These are phyloP conservation scores for Cataglyphis cursor DNA, from an alignment of 2,888 invertebrate species.

Conservation along the genomic window DNA sequence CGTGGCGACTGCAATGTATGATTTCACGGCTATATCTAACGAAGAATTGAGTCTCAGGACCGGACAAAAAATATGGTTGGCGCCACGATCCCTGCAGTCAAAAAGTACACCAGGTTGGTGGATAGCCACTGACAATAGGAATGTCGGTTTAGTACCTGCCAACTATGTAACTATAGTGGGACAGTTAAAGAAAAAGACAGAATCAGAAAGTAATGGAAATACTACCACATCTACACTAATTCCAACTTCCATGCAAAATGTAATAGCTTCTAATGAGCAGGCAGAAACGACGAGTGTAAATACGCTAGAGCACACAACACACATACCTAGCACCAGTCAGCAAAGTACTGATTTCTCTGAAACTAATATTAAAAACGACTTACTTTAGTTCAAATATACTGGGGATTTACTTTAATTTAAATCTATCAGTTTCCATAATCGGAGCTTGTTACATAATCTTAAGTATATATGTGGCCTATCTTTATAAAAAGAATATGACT, in stretches of 20 bases:
- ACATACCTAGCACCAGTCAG: background rate
- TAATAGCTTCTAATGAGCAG: background rate
- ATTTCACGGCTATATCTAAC: conserved; percentile 91
- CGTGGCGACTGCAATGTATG: conserved; percentile 91
- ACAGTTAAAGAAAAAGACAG: conserved; percentile 80
- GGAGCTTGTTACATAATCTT: background rate
- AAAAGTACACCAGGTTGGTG: conserved; percentile 87
- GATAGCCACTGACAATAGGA: conserved; percentile 81
- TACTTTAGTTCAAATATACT: background rate
- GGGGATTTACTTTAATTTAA: background rate
- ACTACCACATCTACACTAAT: background rate
- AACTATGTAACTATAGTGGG: conserved; percentile 82
- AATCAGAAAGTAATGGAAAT: conserved; percentile 50
- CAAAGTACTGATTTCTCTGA: conserved; percentile 22
- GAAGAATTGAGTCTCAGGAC: conserved; percentile 93
- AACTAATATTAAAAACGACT: conserved; percentile 36
- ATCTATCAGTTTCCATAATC: background rate
- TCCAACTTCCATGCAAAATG: conserved; percentile 9
- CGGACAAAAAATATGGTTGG: conserved; percentile 93
- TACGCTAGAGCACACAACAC: background rate
- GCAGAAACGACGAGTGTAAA: background rate
- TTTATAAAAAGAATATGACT: conserved; percentile 31
- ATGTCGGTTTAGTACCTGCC: conserved; percentile 83
- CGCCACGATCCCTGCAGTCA: conserved; percentile 94
- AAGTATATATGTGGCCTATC: conserved; percentile 24